These are phyloP conservation scores for Agrypnia vestita DNA, from an alignment of 1,140 invertebrate genomes.

Conservation along the genomic window DNA sequence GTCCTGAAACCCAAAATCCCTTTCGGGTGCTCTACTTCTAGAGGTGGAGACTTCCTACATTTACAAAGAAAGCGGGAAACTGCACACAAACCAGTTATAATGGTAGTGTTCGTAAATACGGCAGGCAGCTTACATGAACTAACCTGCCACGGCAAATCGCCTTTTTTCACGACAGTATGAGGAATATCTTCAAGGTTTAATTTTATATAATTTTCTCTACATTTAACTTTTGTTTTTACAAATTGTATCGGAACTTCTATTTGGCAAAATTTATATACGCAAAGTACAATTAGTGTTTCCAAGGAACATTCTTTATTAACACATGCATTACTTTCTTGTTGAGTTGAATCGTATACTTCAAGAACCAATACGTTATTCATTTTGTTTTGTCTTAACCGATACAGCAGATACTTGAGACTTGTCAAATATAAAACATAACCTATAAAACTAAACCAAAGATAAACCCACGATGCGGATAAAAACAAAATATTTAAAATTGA, in stretches of 20 bases:
- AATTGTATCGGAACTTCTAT: conserved; percentile 63
- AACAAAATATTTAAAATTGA: too few species aligned
- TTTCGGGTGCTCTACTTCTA: conserved; percentile 65
- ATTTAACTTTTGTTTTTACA: conserved; percentile 58
- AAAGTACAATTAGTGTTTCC: conserved; percentile 68
- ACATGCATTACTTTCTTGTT: neutral
- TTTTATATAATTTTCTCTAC: conserved; percentile 46
- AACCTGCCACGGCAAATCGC: conserved; percentile 66
- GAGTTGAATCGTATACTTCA: conserved; percentile 1
- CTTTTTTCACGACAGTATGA: conserved; percentile 57
- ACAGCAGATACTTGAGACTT: too few species aligned
- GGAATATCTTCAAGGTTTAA: conserved; percentile 58
- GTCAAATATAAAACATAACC: too few species aligned
- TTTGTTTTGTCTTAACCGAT: neutral
- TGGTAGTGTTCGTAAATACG: conserved; percentile 73
- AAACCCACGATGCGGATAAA: too few species aligned
- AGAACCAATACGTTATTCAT: conserved; percentile 20
- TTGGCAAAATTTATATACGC: conserved; percentile 67
- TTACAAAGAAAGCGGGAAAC: conserved; percentile 80
- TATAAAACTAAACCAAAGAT: too few species aligned
- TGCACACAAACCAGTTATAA: conserved; percentile 80
- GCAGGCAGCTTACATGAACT: conserved; percentile 76
- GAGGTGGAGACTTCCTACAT: conserved; percentile 57
- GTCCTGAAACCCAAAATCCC: conserved; percentile 83
- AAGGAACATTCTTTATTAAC: conserved; percentile 62